phyloP scores from a whole-genome alignment of 2,888 invertebrate genomes.

The Agrilus cyanescens region DNA sequence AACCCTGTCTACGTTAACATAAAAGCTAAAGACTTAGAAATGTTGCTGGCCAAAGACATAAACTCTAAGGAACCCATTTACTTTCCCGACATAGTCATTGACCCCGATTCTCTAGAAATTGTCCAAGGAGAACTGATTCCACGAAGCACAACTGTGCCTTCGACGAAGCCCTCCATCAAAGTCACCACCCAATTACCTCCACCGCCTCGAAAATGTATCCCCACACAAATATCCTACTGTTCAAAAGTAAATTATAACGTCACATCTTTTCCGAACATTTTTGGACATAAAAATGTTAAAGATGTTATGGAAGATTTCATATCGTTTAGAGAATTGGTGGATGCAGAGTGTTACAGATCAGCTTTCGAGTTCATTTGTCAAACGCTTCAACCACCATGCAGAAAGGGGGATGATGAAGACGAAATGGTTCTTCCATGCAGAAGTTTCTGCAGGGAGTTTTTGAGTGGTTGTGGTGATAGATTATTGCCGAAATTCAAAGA shows the following conservation, averaged over 20 bases:
- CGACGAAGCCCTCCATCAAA: slow-evolving; percentile 32
- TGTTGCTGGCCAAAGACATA: slow-evolving; percentile 56
- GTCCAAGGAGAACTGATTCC: slow-evolving; percentile 38
- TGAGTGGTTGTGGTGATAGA: slow-evolving; percentile 69
- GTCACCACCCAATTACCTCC: slow-evolving; percentile 44
- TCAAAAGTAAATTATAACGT: slow-evolving; percentile 61
- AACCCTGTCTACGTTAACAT: slow-evolving; percentile 51
- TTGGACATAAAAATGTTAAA: slow-evolving; percentile 49
- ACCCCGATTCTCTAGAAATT: slow-evolving; percentile 53
- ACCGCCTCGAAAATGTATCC: slow-evolving; percentile 54
- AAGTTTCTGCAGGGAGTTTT: slow-evolving; percentile 75
- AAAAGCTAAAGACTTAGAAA: slow-evolving; percentile 50
- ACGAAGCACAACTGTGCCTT: slow-evolving; percentile 31
- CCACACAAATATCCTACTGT: slow-evolving; percentile 57
- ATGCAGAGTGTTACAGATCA: slow-evolving; percentile 78
- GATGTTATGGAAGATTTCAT: slow-evolving; percentile 67
- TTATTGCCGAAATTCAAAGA: slow-evolving; percentile 58
- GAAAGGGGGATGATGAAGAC: slow-evolving; percentile 35
- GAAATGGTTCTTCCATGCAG: slow-evolving; percentile 62
- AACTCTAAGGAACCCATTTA: slow-evolving; percentile 43
- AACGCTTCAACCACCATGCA: slow-evolving; percentile 70
- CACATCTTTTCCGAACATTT: slow-evolving; percentile 74
- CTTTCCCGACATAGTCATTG: slow-evolving; percentile 52
- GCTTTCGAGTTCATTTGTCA: slow-evolving; percentile 86
- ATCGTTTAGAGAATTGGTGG: slow-evolving; percentile 73